These are phyloP conservation scores for Ophion costatus DNA, from an alignment of 2,888 invertebrate species.

Conservation along the genomic window DNA sequence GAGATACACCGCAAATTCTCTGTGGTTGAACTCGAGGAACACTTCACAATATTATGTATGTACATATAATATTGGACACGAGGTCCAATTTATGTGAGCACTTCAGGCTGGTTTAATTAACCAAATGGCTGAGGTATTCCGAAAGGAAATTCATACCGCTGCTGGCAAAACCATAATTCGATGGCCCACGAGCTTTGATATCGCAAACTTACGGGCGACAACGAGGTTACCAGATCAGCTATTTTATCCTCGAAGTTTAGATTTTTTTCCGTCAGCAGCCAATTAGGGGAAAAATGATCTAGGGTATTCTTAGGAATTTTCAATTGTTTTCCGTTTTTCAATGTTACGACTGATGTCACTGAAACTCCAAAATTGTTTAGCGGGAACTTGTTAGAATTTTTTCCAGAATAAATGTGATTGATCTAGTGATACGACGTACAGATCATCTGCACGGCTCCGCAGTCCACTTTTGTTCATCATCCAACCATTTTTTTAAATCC, in stretches of 20 bases:
- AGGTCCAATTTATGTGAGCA: constrained; percentile 23
- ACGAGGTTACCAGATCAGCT: not conserved
- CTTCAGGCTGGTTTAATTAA: not conserved
- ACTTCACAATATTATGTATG: constrained; percentile 11
- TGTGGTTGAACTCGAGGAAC: constrained; percentile 5
- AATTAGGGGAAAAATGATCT: too few species aligned
- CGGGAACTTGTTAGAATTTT: too few species aligned
- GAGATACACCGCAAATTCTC: constrained; percentile 16
- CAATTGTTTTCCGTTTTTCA: too few species aligned
- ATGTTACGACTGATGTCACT: too few species aligned
- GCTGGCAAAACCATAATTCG: not conserved
- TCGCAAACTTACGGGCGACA: not conserved
- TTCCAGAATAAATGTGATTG: too few species aligned
- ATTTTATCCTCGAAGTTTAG: not conserved
- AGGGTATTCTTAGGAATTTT: too few species aligned
- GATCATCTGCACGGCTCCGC: too few species aligned
- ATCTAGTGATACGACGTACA: too few species aligned
- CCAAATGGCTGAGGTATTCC: constrained; percentile 2
- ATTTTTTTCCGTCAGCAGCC: not conserved
- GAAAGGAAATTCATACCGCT: not conserved
- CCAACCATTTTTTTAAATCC: too few species aligned
- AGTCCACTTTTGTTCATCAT: too few species aligned
- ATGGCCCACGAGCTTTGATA: not conserved
- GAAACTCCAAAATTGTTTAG: too few species aligned
- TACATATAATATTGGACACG: not conserved